These are phyloP conservation scores for Cichladusa arquata DNA, from an alignment of 2,113 vertebrate species.

Conservation along the genomic window DNA sequence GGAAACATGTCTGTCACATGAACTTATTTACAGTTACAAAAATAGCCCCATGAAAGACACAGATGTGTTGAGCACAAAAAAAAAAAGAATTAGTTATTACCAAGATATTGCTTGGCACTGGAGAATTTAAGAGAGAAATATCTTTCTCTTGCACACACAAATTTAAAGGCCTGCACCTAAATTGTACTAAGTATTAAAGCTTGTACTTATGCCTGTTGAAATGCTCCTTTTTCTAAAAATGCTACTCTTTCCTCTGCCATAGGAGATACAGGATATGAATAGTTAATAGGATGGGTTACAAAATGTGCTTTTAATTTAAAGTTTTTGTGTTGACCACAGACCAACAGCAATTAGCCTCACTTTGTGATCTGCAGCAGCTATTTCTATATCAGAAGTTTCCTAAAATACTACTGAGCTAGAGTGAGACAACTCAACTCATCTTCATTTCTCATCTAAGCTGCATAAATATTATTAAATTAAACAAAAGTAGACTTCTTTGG, in stretches of 20 bases:
- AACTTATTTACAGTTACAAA: slow-evolving; percentile 50
- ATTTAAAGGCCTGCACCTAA: background rate
- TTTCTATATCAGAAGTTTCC: slow-evolving; percentile 3
- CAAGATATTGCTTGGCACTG: background rate
- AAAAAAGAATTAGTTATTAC: slow-evolving; percentile 15
- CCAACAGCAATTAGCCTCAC: background rate
- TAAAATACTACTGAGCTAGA: background rate
- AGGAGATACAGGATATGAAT: background rate
- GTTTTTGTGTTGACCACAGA: background rate
- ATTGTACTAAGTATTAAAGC: background rate
- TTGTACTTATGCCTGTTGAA: background rate
- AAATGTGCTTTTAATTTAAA: slow-evolving; percentile 2
- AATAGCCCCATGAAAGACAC: slow-evolving; percentile 52
- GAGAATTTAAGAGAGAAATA: background rate
- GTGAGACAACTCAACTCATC: background rate
- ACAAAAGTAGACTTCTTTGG: background rate
- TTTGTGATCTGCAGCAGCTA: slow-evolving; percentile 11
- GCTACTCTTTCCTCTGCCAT: background rate
- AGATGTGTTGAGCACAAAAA: slow-evolving; percentile 39
- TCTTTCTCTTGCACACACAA: background rate
- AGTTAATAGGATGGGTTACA: background rate
- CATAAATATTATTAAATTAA: background rate
- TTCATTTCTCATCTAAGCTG: background rate
- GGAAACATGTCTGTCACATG: slow-evolving; percentile 58
- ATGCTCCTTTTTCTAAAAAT: background rate